Evolutionary conservation across 2,113 vertebrate genomes (phyloP).

Genomic region (Pangasianodon gigas): DNA sequence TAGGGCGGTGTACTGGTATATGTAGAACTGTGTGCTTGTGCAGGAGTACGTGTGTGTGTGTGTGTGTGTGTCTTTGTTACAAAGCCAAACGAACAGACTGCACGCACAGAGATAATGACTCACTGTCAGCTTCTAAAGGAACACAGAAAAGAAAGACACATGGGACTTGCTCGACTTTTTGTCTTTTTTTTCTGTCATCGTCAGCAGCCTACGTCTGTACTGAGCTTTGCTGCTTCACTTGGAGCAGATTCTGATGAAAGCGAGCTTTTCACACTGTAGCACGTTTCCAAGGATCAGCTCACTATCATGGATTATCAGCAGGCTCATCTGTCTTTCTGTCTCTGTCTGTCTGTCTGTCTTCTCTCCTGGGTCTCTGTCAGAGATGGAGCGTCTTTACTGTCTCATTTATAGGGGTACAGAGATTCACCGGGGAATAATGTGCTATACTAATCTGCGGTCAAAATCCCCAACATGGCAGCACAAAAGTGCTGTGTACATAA

Average conservation of each 20-base stretch:
- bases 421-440: neutral
- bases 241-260: neutral
- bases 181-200: neutral
- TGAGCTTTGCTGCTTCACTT: neutral
- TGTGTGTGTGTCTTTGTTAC: constrained; percentile 4
- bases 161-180: neutral
- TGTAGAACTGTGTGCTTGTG: neutral
- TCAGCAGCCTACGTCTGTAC: neutral
- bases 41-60: neutral
- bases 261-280: neutral
- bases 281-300: neutral
- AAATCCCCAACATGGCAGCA: neutral
- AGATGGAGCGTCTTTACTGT: neutral
- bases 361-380: neutral
- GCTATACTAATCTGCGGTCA: neutral
- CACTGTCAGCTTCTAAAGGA: constrained; percentile 23
- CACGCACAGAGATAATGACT: constrained; percentile 15
- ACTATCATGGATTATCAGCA: neutral
- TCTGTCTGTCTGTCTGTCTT: neutral
- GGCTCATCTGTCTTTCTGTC: neutral
- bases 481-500: constrained; percentile 9
- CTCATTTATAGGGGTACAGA: neutral
- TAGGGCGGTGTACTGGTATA: neutral
- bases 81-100: constrained; percentile 31
- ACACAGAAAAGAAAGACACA: constrained; percentile 15